Evolutionary conservation across 2,797 vertebrate genomes (phyloP).

Genomic region (Hoplostethus atlanticus): DNA sequence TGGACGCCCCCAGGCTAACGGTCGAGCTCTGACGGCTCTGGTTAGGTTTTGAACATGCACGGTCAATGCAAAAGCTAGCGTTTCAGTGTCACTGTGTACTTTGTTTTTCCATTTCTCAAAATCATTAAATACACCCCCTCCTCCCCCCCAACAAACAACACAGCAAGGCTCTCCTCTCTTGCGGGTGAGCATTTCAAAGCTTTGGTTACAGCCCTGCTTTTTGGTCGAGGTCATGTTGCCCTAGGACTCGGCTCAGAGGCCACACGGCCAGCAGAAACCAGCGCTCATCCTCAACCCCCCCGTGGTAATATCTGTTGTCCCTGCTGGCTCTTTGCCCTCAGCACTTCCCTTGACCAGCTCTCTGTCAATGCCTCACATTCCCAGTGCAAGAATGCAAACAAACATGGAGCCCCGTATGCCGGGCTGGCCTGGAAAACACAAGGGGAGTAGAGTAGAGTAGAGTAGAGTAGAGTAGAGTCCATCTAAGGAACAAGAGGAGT

Average conservation of each 20-base stretch:
- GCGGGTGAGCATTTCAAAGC: slow-evolving; percentile 65
- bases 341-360: slow-evolving; percentile 68
- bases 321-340: slow-evolving; percentile 71
- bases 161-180: slow-evolving; percentile 46
- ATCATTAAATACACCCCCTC: slow-evolving; percentile 26
- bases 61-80: not conserved
- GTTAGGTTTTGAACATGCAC: not conserved
- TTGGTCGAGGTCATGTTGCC: slow-evolving; percentile 78
- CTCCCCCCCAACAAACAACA: slow-evolving; percentile 38
- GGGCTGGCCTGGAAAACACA: slow-evolving; percentile 34
- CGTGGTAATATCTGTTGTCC: slow-evolving; percentile 77
- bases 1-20: not conserved
- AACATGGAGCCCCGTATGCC: slow-evolving; percentile 34
- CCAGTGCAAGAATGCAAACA: slow-evolving; percentile 76
- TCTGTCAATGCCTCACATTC: slow-evolving; percentile 67
- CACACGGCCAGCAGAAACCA: slow-evolving; percentile 70
- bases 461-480: not conserved
- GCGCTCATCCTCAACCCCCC: slow-evolving; percentile 77
- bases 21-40: not conserved
- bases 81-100: slow-evolving; percentile 30
- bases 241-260: slow-evolving; percentile 67
- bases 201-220: slow-evolving; percentile 60
- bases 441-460: slow-evolving; percentile 7
- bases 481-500: too few relatives aligned
- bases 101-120: slow-evolving; percentile 37